Percentiles rank a stretch among this genome's conserved stretches.
Conservation (phyloP, 1,140 invertebrate species). For the Calliphora vicina region DNA sequence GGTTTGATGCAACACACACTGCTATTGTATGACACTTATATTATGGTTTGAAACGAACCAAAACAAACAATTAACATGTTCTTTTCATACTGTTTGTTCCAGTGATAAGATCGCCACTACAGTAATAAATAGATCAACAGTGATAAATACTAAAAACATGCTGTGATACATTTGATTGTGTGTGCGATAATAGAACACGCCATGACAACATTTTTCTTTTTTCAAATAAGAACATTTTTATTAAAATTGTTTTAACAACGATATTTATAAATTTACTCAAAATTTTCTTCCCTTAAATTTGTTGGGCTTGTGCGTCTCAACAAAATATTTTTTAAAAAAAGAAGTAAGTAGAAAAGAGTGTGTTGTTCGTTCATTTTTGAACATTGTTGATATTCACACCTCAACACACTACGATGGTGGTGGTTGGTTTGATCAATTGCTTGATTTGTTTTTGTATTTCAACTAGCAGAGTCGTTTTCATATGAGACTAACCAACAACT, state of each 20-base stretch:
- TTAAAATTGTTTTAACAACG: neutral
- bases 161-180: neutral
- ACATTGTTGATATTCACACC: slow-evolving; percentile 25
- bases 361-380: neutral
- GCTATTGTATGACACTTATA: too few relatives aligned
- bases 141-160: neutral
- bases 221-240: neutral
- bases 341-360: neutral
- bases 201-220: neutral
- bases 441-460: neutral
- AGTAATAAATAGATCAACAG: too few relatives aligned
- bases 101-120: too few relatives aligned
- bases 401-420: slow-evolving; percentile 27
- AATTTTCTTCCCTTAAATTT: neutral
- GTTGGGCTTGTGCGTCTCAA: neutral
- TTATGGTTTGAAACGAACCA: neutral
- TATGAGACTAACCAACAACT: slow-evolving; percentile 27
- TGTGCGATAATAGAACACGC: neutral
- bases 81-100: too few relatives aligned
- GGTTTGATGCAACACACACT: neutral
- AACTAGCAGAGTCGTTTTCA: neutral
- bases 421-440: slow-evolving; percentile 31
- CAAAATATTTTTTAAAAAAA: too few relatives aligned
- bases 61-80: neutral
- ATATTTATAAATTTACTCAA: neutral